Conservation (phyloP, 2,113 vertebrate species). For the Mormyrus iriodes region DNA sequence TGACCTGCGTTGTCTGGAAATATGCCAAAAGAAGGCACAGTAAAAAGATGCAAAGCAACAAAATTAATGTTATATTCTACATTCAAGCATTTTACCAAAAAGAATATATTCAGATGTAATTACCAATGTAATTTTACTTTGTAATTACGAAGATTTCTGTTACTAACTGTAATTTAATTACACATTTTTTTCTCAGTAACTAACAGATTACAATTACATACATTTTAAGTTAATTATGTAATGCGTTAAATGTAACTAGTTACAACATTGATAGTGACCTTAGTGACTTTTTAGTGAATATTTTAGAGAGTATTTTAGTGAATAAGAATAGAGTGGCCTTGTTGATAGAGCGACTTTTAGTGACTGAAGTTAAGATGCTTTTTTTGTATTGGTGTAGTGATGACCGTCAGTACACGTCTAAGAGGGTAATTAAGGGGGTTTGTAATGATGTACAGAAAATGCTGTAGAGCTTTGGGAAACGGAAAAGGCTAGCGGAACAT, state of each 20-base stretch:
- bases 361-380: neutral
- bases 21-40: neutral
- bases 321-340: no score
- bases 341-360: no score
- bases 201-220: neutral
- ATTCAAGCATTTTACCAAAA: neutral
- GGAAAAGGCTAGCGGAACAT: neutral
- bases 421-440: neutral
- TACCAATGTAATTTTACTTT: neutral
- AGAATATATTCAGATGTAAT: neutral
- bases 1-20: neutral
- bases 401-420: neutral
- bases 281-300: no score
- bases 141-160: neutral
- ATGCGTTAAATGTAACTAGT: neutral
- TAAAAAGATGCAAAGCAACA: neutral
- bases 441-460: neutral
- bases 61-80: neutral
- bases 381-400: neutral
- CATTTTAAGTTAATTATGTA: neutral
- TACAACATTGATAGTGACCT: neutral
- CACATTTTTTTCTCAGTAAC: neutral
- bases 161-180: neutral
- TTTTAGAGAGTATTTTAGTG: no score
- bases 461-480: neutral